Evolutionary conservation across 2,113 vertebrate species (phyloP).

Genomic region (Odocoileus hemionus): DNA sequence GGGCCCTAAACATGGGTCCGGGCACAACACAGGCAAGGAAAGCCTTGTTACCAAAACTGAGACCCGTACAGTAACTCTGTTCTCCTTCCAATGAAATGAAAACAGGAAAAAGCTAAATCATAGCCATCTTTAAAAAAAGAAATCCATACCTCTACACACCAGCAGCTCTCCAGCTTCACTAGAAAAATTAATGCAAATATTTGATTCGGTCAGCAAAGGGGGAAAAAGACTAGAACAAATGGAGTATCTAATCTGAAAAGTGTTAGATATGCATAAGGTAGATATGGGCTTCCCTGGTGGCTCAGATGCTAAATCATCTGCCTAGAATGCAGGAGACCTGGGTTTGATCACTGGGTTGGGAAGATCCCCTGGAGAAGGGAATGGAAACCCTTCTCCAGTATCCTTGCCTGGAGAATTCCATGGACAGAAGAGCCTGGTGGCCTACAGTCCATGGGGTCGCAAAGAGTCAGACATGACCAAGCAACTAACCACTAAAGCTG

Average conservation of each 20-base stretch:
- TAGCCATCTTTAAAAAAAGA: neutral
- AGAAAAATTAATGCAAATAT: neutral
- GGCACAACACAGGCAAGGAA: neutral
- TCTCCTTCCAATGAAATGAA: neutral
- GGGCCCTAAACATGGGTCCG: neutral
- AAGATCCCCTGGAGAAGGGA: neutral
- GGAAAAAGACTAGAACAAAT: neutral
- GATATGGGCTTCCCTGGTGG: neutral
- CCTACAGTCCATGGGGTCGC: neutral
- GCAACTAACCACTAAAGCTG: neutral
- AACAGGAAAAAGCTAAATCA: neutral
- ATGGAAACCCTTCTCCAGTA: neutral
- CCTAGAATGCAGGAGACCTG: neutral
- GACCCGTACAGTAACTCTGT: accelerated
- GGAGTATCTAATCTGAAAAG: neutral
- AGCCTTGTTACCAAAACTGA: neutral
- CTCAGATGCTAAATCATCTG: neutral
- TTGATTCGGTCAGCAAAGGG: neutral
- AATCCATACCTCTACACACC: neutral
- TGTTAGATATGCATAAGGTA: neutral
- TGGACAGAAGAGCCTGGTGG: neutral
- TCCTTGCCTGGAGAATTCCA: neutral
- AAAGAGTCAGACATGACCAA: neutral
- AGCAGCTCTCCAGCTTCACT: neutral
- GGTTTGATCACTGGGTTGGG: neutral